These are phyloP conservation scores for Pyrgilauda ruficollis DNA, from an alignment of 2,113 vertebrate species.

Conservation along the genomic window DNA sequence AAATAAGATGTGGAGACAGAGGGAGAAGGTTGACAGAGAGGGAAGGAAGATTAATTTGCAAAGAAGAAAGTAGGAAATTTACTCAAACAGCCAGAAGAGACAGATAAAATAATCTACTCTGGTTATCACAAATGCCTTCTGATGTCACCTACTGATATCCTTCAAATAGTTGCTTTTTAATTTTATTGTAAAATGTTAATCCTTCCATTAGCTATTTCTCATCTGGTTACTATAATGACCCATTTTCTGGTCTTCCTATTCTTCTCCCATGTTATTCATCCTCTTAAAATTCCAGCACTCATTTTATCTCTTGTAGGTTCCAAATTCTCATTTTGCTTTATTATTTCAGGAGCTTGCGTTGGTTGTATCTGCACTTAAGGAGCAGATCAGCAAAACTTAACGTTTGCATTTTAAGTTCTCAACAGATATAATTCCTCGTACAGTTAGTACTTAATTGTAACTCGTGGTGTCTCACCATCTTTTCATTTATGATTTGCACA, in stretches of 20 bases:
- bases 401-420: constrained; percentile 5
- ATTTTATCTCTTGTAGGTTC: not conserved
- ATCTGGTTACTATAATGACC: constrained; percentile 19
- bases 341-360: not conserved
- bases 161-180: not conserved
- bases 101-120: not conserved
- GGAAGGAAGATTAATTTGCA: not conserved
- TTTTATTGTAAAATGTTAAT: constrained; percentile 7
- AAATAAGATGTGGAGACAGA: not conserved
- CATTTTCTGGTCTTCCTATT: constrained; percentile 12
- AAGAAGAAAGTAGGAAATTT: not conserved
- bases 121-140: not conserved
- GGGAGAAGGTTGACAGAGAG: not conserved
- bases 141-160: not conserved
- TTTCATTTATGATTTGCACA: not conserved
- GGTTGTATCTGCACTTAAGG: constrained; percentile 1
- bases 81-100: not conserved
- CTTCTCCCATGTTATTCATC: not conserved
- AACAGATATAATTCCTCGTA: not conserved
- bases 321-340: constrained; percentile 19
- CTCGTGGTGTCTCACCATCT: not conserved
- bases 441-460: not conserved
- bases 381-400: not conserved
- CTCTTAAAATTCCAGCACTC: not conserved
- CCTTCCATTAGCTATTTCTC: constrained; percentile 1